Conservation (phyloP, 1,140 invertebrate genomes). For the Halesus radiatus region DNA sequence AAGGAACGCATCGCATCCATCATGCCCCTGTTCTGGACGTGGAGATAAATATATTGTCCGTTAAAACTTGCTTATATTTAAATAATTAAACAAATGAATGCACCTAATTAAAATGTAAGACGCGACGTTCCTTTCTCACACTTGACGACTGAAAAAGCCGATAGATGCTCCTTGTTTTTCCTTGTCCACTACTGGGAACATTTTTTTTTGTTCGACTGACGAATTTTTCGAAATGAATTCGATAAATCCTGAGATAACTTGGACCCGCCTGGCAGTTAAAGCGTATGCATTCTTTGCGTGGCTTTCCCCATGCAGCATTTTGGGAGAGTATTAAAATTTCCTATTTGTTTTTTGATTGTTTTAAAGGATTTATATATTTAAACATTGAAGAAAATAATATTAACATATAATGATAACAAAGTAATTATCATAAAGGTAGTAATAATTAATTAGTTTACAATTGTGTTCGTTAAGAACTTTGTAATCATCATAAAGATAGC, state of each 20-base stretch:
- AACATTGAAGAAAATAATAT: no score
- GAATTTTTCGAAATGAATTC: conserved; percentile 18
- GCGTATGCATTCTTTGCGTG: conserved; percentile 13
- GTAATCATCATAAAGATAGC: no score
- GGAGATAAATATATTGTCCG: background rate
- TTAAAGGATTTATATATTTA: no score
- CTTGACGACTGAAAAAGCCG: background rate
- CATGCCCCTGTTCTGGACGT: background rate
- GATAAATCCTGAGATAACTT: conserved; percentile 18
- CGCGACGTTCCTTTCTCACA: background rate
- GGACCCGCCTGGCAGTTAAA: conserved; percentile 1
- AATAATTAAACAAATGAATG: conserved; percentile 5
- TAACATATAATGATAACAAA: no score
- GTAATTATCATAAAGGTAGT: no score
- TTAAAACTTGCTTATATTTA: conserved; percentile 4
- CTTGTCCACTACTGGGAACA: background rate
- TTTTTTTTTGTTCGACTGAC: background rate
- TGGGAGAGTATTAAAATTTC: background rate
- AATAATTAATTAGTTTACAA: no score
- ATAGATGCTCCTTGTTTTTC: background rate
- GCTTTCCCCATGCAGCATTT: background rate
- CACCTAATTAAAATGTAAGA: conserved; percentile 21
- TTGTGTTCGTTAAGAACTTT: no score
- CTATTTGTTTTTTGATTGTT: no score
- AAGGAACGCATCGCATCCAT: background rate